Percentiles rank a stretch among this genome's conserved stretches.
These are phyloP conservation scores for Geodia barretti DNA, from an alignment of 37 sponge, comb jelly and placozoan species.

Conservation along the genomic window DNA sequence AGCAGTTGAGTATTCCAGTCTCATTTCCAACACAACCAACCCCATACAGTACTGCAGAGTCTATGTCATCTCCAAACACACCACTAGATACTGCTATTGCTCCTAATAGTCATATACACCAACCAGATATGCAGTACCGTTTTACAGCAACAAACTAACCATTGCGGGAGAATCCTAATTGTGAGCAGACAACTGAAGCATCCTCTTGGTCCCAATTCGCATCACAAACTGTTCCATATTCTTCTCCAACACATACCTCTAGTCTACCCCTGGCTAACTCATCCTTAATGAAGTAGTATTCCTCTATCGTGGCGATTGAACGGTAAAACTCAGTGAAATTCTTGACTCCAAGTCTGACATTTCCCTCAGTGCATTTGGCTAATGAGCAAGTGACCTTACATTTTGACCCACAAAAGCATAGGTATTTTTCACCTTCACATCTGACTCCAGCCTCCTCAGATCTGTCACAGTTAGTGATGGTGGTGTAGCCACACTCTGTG, in stretches of 20 bases:
- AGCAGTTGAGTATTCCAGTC: not conserved
- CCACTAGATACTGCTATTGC: not conserved
- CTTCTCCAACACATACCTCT: constrained; percentile 34
- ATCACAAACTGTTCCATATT: constrained; percentile 13
- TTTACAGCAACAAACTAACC: not conserved
- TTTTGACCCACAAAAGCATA: not conserved
- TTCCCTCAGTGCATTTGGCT: constrained; percentile 26
- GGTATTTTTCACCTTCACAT: constrained; percentile 7
- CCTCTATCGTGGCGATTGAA: not conserved
- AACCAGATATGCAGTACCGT: not conserved
- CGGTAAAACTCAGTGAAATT: not conserved
- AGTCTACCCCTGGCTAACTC: constrained; percentile 40
- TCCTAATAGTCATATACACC: not conserved
- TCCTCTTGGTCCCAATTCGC: not conserved
- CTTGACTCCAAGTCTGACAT: constrained; percentile 3
- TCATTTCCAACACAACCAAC: constrained; percentile 30
- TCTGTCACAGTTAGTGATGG: not conserved
- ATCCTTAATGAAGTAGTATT: constrained; percentile 20
- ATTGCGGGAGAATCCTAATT: not conserved
- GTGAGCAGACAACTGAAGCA: constrained; percentile 4
- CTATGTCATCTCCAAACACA: not conserved
- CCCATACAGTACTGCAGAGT: not conserved
- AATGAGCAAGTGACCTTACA: not conserved
- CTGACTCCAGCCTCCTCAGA: constrained; percentile 32
- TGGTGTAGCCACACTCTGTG: not conserved